Conservation (phyloP, 2,113 vertebrate species). For the Pygoscelis adeliae region DNA sequence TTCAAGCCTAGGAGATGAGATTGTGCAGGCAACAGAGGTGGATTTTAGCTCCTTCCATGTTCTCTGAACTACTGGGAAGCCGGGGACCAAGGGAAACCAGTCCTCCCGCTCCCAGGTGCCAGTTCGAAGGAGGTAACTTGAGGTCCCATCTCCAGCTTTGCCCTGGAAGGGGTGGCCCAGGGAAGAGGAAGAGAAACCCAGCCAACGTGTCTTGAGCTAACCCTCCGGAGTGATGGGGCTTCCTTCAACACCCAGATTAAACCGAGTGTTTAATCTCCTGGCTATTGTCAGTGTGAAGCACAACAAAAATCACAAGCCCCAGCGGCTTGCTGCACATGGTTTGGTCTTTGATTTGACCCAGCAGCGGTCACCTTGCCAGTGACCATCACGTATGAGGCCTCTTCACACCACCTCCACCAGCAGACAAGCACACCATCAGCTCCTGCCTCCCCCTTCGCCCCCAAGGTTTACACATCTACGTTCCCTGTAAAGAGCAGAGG, state of each 20-base stretch:
- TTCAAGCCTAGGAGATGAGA: not conserved
- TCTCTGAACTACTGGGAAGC: not conserved
- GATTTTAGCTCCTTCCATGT: not conserved
- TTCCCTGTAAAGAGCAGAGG: not conserved
- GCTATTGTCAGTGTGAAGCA: not conserved
- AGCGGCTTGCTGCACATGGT: not conserved
- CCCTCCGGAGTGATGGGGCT: not conserved
- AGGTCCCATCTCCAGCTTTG: not conserved
- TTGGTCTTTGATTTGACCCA: not conserved
- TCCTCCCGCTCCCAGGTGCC: not conserved
- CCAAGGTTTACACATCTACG: fast-evolving
- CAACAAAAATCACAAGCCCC: not conserved
- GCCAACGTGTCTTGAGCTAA: fast-evolving
- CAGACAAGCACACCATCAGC: not conserved
- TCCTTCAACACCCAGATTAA: not conserved
- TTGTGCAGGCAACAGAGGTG: not conserved
- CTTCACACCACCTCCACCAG: not conserved
- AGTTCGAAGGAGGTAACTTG: not conserved
- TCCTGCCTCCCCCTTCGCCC: not conserved
- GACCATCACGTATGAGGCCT: fast-evolving
- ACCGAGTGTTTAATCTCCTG: not conserved
- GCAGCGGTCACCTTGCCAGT: not conserved
- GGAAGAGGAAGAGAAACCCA: not conserved
- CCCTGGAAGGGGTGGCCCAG: not conserved
- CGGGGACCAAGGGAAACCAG: not conserved